Percentiles rank a stretch among this genome's conserved stretches.
These are phyloP conservation scores for Colius striatus DNA, from an alignment of 2,113 vertebrate genomes.

Conservation along the genomic window DNA sequence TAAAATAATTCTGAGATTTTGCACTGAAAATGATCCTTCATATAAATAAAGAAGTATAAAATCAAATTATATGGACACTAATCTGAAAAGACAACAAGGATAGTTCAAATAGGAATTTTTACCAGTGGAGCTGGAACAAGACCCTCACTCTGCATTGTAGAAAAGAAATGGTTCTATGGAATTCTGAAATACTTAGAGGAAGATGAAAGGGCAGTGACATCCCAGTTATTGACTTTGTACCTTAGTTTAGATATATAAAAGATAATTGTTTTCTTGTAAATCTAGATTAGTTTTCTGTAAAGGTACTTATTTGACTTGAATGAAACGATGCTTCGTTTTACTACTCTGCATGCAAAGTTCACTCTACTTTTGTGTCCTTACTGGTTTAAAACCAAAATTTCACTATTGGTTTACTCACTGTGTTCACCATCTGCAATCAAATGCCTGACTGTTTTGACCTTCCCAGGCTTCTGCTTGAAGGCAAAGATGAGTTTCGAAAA, in stretches of 20 bases:
- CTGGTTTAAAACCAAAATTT: not conserved
- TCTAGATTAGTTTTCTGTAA: not conserved
- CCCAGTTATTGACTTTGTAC: not conserved
- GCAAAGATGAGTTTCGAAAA: not conserved
- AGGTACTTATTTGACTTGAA: not conserved
- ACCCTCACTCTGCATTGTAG: not conserved
- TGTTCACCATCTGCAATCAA: not conserved
- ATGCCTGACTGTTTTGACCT: accelerated
- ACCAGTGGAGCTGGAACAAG: not conserved
- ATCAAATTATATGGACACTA: not conserved
- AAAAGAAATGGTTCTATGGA: not conserved
- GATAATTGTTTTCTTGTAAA: not conserved
- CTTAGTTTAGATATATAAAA: not conserved
- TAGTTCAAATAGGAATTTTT: not conserved
- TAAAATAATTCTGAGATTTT: not conserved
- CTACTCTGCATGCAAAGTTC: not conserved
- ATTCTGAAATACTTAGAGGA: not conserved
- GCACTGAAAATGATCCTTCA: not conserved
- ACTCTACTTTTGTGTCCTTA: not conserved
- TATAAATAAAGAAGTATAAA: not conserved
- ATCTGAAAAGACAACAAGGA: not conserved
- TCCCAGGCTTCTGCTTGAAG: not conserved
- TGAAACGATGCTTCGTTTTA: not conserved
- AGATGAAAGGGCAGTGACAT: not conserved
- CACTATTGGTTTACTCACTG: accelerated